These are phyloP conservation scores for Sphaerodactylus townsendi DNA, from an alignment of 2,113 vertebrate species.

Conservation along the genomic window DNA sequence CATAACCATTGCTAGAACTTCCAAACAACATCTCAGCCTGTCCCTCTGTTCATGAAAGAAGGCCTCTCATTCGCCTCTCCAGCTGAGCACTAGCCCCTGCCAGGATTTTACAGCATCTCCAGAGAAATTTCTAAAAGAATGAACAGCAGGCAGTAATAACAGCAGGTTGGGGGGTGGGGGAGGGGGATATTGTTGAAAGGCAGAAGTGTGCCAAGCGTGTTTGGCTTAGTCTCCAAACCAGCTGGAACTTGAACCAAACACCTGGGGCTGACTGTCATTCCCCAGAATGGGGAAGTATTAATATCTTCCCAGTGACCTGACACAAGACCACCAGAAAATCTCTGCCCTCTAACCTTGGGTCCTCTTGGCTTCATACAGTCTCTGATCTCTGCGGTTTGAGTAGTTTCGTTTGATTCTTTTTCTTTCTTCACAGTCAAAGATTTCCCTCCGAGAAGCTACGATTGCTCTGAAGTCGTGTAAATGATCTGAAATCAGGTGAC, in stretches of 20 bases:
- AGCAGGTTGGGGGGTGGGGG: slow-evolving; percentile 21
- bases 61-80: background rate
- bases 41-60: too few species aligned
- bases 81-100: background rate
- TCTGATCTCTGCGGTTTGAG: too few species aligned
- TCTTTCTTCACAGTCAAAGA: too few species aligned
- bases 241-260: slow-evolving; percentile 38
- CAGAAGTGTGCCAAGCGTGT: slow-evolving; percentile 61
- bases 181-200: slow-evolving; percentile 58
- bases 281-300: slow-evolving; percentile 55
- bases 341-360: too few species aligned
- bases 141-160: background rate
- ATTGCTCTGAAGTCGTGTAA: too few species aligned
- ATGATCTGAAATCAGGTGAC: background rate
- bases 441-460: too few species aligned
- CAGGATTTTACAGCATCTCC: slow-evolving; percentile 5
- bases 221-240: slow-evolving; percentile 35
- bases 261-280: slow-evolving; percentile 49
- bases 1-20: too few species aligned
- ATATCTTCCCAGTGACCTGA: slow-evolving; percentile 35
- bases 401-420: too few species aligned
- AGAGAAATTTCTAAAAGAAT: slow-evolving; percentile 32
- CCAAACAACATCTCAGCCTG: too few species aligned
- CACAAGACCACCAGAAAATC: too few species aligned
- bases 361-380: too few species aligned